phyloP scores from a whole-genome alignment of 1,140 invertebrate species.

The Drosophila subpulchrella region DNA sequence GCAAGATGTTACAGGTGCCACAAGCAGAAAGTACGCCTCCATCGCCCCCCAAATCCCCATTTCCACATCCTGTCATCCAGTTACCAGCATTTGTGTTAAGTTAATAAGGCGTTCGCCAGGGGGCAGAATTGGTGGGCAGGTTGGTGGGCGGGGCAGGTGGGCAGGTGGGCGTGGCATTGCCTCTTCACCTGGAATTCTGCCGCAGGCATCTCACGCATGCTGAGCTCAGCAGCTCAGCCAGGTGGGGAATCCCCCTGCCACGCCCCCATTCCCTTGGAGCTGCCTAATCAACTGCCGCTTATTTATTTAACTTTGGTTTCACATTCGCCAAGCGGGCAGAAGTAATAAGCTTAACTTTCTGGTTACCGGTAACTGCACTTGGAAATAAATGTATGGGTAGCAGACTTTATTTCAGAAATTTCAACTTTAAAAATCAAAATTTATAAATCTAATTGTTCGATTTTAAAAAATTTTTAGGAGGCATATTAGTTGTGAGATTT shows the following conservation, averaged over 20 bases:
- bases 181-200: slow-evolving; percentile 20
- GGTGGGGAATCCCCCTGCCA: slow-evolving; percentile 7
- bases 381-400: neutral
- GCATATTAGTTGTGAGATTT: too few species aligned
- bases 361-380: neutral
- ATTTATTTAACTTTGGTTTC: slow-evolving; percentile 80
- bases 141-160: neutral
- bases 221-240: slow-evolving; percentile 30
- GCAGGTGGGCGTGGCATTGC: neutral
- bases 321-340: slow-evolving; percentile 56
- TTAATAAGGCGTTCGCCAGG: slow-evolving; percentile 60
- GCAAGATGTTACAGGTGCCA: slow-evolving; percentile 66
- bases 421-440: too few species aligned
- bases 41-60: neutral
- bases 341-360: slow-evolving; percentile 40
- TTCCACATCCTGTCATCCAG: slow-evolving; percentile 19
- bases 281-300: slow-evolving; percentile 76
- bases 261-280: slow-evolving; percentile 1
- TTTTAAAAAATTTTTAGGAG: too few species aligned
- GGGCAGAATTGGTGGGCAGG: slow-evolving; percentile 1
- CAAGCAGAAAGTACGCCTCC: slow-evolving; percentile 10
- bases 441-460: too few species aligned
- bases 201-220: slow-evolving; percentile 55
- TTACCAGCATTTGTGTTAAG: slow-evolving; percentile 73
- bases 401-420: neutral